Evolutionary conservation across 2,888 invertebrate genomes (phyloP).

Genomic region (Plagodis dolabraria): DNA sequence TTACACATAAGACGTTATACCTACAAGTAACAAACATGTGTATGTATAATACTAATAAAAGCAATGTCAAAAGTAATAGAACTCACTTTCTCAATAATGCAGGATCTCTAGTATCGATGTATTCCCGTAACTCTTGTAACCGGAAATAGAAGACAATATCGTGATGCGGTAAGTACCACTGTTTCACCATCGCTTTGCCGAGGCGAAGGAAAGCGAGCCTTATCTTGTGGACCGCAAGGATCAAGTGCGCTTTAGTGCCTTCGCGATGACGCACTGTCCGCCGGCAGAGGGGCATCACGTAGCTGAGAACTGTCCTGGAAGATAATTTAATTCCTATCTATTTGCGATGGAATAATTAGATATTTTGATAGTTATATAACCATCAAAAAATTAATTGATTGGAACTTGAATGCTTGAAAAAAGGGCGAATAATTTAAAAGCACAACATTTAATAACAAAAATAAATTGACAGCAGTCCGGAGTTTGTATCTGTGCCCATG

Average conservation of each 20-base stretch:
- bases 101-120: conserved; percentile 82
- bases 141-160: conserved; percentile 89
- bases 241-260: conserved; percentile 86
- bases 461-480: too few relatives aligned
- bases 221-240: conserved; percentile 83
- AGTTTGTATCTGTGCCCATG: too few relatives aligned
- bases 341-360: too few relatives aligned
- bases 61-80: neutral
- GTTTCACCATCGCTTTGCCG: conserved; percentile 83
- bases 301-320: conserved; percentile 83
- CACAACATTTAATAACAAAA: too few relatives aligned
- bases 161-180: conserved; percentile 87
- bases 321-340: neutral
- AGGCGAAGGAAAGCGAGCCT: conserved; percentile 85
- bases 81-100: conserved; percentile 86
- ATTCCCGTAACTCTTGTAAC: conserved; percentile 85
- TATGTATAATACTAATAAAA: neutral
- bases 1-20: too few relatives aligned
- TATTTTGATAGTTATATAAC: too few relatives aligned
- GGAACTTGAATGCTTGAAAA: too few relatives aligned
- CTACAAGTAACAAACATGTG: neutral
- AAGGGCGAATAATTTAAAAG: too few relatives aligned
- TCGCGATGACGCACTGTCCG: conserved; percentile 87
- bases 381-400: too few relatives aligned
- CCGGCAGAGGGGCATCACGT: conserved; percentile 86